Base-by-base conservation (phyloP, 2,113 vertebrate genomes). In the Amazona guildingii region DNA sequence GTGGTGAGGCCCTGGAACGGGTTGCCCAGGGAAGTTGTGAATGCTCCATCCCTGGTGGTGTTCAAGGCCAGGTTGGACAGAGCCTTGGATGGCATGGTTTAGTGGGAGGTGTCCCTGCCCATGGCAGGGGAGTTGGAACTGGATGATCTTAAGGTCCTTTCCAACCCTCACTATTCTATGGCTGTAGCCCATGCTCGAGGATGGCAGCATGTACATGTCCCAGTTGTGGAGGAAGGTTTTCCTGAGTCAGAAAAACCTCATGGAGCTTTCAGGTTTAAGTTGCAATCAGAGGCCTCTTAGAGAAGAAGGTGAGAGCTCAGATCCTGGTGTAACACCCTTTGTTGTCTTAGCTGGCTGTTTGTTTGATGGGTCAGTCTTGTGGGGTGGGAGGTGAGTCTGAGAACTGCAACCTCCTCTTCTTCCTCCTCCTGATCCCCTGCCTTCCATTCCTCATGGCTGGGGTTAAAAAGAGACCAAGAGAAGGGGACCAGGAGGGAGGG, bases 141-240 rank as follows among this genome's bases (percentile, higher is more conserved):
- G 28, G 17, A 29, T 54, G 52, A 54, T 1, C 52, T 54, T 29
- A 1, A 54, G 16, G 52, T 54, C 52, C 52, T 54, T 54, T 29
- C 52, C 52, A 29, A 29, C 52, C 52, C 28, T 29, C 2, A 31
- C 52, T 54, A 11, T 54, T 55, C 57, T 20, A 11, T 4, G 23
- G 4, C 39, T 1, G 1, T 20, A 39, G 9, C 55, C 57, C 18
- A 1, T 2, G 8, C 63, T 62, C 0, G 0, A 52, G 55, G 76
- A 41, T 1, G 14, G 59, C 90, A 46, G 21, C 23, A 3, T 1
- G 21, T 33, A 33, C 1, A 1, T 1, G 11, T 14, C 84, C 7
- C 7, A 17, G 33, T 17, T 6, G 33, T 31, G 67, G 27, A 82
- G 51, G 23, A 28, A n/a, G 8, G 16, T 16, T 75, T 79, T 52